Conservation (phyloP, 2,888 invertebrate genomes). For the Cactoblastis cactorum region DNA sequence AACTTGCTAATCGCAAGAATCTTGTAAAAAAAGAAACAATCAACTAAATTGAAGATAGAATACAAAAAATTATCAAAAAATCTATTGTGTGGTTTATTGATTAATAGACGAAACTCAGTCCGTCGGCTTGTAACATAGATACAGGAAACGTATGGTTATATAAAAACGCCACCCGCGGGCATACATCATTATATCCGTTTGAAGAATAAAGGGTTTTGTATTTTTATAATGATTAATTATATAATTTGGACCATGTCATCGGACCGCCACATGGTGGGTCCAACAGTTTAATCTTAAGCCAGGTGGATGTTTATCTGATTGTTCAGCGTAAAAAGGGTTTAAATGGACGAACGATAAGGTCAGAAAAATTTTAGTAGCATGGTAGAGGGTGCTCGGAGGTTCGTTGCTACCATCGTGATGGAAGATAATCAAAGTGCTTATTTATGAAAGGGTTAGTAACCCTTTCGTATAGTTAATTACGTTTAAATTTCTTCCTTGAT, state of each 20-base stretch:
- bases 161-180: conserved; percentile 58
- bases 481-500: neutral
- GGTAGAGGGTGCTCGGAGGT: conserved; percentile 17
- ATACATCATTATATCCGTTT: conserved; percentile 56
- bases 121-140: conserved; percentile 29
- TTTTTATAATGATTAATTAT: conserved; percentile 73
- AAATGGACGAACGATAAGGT: conserved; percentile 46
- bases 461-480: neutral
- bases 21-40: neutral
- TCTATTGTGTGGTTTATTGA: conserved; percentile 49
- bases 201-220: conserved; percentile 37
- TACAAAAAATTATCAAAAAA: conserved; percentile 5
- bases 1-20: neutral
- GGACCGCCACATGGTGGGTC: conserved; percentile 47
- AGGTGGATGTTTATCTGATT: conserved; percentile 74
- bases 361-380: conserved; percentile 30
- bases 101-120: conserved; percentile 46
- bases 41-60: neutral
- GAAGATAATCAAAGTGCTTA: neutral
- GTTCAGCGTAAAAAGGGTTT: conserved; percentile 61
- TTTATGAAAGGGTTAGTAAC: neutral
- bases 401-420: conserved; percentile 11
- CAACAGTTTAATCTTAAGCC: conserved; percentile 61
- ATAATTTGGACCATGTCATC: conserved; percentile 72
- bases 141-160: conserved; percentile 62